These are phyloP conservation scores for Saturnia pavonia DNA, from an alignment of 2,888 invertebrate species.

Conservation along the genomic window DNA sequence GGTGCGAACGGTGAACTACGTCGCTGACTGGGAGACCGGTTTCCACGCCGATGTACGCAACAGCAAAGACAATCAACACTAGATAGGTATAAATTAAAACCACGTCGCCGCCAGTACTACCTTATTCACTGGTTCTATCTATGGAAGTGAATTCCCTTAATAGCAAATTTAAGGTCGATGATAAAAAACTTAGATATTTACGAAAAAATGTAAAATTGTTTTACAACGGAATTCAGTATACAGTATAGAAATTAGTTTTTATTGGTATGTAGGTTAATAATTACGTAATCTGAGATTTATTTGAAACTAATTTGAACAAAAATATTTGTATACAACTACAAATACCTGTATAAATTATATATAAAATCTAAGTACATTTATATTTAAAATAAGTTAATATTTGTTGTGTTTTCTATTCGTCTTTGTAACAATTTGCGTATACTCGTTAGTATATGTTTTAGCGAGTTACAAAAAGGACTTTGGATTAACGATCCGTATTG, in stretches of 20 bases:
- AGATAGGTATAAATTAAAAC: slow-evolving; percentile 35
- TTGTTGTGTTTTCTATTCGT: not conserved
- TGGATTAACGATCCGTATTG: slow-evolving; percentile 18
- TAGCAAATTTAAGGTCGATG: not conserved
- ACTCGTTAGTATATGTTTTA: slow-evolving; percentile 6
- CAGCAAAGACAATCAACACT: slow-evolving; percentile 80
- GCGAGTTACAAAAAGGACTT: slow-evolving; percentile 1
- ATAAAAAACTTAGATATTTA: not conserved
- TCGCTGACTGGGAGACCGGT: slow-evolving; percentile 90
- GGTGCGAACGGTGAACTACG: slow-evolving; percentile 87
- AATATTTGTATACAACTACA: not conserved
- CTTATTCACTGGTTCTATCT: slow-evolving; percentile 34
- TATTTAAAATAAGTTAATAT: not conserved
- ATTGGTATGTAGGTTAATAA: not conserved
- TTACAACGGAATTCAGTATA: not conserved
- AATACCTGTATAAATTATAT: not conserved
- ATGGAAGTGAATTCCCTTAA: slow-evolving; percentile 22
- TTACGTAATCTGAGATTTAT: not conserved
- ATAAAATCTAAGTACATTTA: not conserved
- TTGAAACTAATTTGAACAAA: not conserved
- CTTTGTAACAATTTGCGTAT: slow-evolving; percentile 14
- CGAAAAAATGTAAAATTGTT: not conserved
- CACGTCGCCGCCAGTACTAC: slow-evolving; percentile 28
- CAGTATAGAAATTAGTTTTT: not conserved
- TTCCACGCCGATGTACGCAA: slow-evolving; percentile 88